Base-by-base conservation (phyloP, 2,797 vertebrate species). In the Syngnathus acus region DNA sequence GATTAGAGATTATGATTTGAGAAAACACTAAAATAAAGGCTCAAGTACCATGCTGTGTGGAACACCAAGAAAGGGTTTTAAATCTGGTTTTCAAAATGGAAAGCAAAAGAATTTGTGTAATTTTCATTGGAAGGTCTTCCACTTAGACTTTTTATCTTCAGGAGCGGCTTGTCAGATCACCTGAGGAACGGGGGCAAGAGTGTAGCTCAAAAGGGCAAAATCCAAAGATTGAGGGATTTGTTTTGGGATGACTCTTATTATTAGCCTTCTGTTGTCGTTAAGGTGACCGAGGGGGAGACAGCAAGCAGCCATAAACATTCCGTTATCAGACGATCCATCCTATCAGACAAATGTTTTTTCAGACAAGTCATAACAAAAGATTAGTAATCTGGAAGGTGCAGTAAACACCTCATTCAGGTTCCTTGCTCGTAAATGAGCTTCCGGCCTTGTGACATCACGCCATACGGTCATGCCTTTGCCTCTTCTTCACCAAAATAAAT, bases 301-400 rank as follows among this genome's bases (percentile, higher is more conserved):
- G 11, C 6, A 21, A 9, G 13, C 5, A 62, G 60, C 80, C 82
- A 39, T 82, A 82, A 90, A 90, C 87, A 90, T 71, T 37, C 51
- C 43, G 67, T 78, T 88, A 87, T 88, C 88, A 3, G 42, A 17
- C 21, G 68, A 54, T 78, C 77, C 68, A 65, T 47, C 32, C 72
- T 65, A 80, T 85, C 79, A 59, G 66, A 64, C n/a, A 72, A 81
- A 78, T 37, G 74, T 80, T 75, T 85, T 82, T 32, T 83, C 78
- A 59, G 21, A 55, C 66, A 14, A 88, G 89, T 86, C 88, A 92
- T 84, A 91, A 91, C 87, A 91, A 85, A 80, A 84, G 64, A 66
- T 55, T 16, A 6, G 68, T 66, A 67, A 55, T 80, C 80, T 80
- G 64, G 67, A 66, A 43, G 67, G 42, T 32, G 0, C 69, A 68